Evolutionary conservation across 2,888 invertebrate species (phyloP).

Genomic region (Brachyptera putata): DNA sequence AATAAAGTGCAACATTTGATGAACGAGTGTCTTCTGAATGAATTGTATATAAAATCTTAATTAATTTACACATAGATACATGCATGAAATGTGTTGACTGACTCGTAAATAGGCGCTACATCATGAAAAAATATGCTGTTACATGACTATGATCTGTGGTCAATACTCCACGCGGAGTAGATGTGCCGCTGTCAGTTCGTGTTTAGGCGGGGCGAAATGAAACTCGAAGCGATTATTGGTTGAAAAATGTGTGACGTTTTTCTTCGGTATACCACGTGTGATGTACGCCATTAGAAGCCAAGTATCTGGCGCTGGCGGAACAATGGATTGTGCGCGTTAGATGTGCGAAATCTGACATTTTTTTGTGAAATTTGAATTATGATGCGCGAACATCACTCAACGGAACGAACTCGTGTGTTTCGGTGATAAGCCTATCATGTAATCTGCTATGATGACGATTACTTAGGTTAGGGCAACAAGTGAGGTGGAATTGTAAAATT

Average conservation of each 20-base stretch:
- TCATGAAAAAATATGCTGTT: too few relatives aligned
- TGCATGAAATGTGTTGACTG: too few relatives aligned
- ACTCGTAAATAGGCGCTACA: too few relatives aligned
- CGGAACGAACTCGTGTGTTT: constrained; percentile 7
- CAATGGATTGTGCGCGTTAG: constrained; percentile 35
- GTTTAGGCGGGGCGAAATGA: constrained; percentile 36
- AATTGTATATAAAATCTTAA: too few relatives aligned
- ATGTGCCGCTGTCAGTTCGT: constrained; percentile 37
- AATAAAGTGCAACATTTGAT: too few relatives aligned
- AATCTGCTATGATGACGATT: constrained; percentile 6
- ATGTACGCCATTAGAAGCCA: constrained; percentile 35
- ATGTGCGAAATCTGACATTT: constrained; percentile 34
- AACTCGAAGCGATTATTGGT: constrained; percentile 29
- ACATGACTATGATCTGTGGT: constrained; percentile 28
- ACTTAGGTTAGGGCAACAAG: constrained; percentile 7
- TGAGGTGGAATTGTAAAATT: too few relatives aligned
- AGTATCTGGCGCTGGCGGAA: constrained; percentile 35
- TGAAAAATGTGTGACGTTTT: constrained; percentile 33
- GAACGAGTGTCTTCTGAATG: too few relatives aligned
- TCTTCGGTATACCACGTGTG: constrained; percentile 34
- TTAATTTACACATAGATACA: too few relatives aligned
- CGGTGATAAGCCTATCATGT: constrained; percentile 13
- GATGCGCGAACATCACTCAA: constrained; percentile 33
- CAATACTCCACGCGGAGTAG: constrained; percentile 43
- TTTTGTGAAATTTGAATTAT: constrained; percentile 34